Conservation (phyloP, 2,113 vertebrate genomes). For the Myrmecobius fasciatus region DNA sequence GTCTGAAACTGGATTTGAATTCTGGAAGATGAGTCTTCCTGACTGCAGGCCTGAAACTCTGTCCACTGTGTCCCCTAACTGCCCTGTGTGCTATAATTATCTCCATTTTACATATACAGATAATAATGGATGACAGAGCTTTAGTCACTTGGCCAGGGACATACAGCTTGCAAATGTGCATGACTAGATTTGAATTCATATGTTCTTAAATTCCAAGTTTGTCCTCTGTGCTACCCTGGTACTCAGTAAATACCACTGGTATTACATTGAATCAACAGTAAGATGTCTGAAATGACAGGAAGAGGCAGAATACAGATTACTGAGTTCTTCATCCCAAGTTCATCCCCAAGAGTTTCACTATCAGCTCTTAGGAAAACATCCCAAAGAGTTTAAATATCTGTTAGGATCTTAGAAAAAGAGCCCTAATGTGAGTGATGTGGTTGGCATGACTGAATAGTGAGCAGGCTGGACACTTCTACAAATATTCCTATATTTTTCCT, state of each 20-base stretch:
- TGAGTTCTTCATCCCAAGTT: neutral
- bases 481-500: neutral
- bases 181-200: neutral
- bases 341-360: neutral
- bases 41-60: too few relatives aligned
- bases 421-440: rapidly evolving
- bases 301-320: neutral
- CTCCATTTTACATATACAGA: neutral
- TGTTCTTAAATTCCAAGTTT: neutral
- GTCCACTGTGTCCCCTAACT: too few relatives aligned
- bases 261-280: neutral
- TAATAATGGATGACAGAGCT: neutral
- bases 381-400: neutral
- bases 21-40: too few relatives aligned
- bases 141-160: neutral
- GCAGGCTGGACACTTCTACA: neutral
- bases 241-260: neutral
- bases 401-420: neutral
- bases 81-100: neutral
- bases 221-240: neutral
- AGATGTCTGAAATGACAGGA: conserved; percentile 2
- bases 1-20: too few relatives aligned
- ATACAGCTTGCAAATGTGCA: neutral
- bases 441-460: too few relatives aligned
- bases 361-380: neutral